Evolutionary conservation across 2,888 invertebrate species (phyloP).

Genomic region (Plebejus argus): DNA sequence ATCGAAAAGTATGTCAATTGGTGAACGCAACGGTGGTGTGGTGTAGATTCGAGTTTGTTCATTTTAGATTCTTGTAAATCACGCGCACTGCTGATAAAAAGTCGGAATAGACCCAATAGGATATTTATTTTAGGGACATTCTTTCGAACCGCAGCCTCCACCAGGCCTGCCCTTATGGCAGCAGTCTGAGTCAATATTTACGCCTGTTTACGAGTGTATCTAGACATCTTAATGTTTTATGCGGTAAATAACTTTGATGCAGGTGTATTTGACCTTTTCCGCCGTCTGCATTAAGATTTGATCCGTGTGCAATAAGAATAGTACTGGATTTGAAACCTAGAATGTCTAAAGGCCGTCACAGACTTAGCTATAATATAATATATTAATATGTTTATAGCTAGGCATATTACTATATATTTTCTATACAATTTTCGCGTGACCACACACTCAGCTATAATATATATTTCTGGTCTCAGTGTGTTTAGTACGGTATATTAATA

Average conservation of each 20-base stretch:
- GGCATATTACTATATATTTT: too few species aligned
- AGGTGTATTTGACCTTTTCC: slow-evolving; percentile 17
- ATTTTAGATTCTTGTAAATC: not conserved
- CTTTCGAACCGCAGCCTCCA: not conserved
- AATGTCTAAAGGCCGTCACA: too few species aligned
- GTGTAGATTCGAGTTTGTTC: too few species aligned
- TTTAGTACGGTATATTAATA: too few species aligned
- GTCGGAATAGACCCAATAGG: not conserved
- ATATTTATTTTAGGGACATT: not conserved
- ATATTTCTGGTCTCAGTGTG: too few species aligned
- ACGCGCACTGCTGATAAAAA: not conserved
- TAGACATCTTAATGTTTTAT: slow-evolving; percentile 40
- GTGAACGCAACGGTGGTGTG: too few species aligned
- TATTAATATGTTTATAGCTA: too few species aligned
- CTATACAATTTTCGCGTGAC: too few species aligned
- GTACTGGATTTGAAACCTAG: not conserved
- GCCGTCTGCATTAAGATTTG: not conserved
- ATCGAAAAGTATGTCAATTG: too few species aligned
- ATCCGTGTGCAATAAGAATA: slow-evolving; percentile 7
- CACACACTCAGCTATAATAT: too few species aligned
- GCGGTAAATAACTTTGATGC: slow-evolving; percentile 28
- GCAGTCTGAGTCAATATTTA: not conserved
- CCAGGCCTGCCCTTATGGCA: not conserved
- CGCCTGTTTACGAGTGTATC: slow-evolving; percentile 17
- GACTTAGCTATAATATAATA: too few species aligned